phyloP scores from a whole-genome alignment of 2,797 vertebrate genomes.

The Peromyscus nudipes region DNA sequence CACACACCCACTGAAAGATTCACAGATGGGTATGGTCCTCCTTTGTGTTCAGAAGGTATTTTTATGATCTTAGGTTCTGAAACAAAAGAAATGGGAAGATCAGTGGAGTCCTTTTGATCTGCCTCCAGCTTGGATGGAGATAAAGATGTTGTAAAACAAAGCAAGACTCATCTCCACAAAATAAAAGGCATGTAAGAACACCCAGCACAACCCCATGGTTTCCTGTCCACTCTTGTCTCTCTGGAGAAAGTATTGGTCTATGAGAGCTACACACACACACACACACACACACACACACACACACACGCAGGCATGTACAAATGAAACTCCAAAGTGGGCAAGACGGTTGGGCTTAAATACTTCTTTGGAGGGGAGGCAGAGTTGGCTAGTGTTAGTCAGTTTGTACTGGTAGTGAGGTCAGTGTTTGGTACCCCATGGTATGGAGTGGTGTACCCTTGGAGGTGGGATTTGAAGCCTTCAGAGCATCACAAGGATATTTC shows the following conservation, averaged over 20 bases:
- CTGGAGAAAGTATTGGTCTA: neutral
- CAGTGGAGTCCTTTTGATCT: neutral
- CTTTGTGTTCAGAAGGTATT: neutral
- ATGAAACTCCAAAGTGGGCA: no score
- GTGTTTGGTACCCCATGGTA: neutral
- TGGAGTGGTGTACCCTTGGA: neutral
- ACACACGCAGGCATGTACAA: neutral
- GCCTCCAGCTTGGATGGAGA: slow-evolving; percentile 21
- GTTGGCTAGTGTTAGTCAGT: neutral
- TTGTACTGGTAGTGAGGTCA: neutral
- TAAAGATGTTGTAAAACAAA: neutral
- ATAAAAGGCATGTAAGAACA: neutral
- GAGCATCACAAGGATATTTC: neutral
- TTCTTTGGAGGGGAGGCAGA: neutral
- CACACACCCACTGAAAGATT: neutral
- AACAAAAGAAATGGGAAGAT: neutral
- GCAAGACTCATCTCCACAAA: neutral
- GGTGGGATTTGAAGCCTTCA: neutral
- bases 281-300: neutral
- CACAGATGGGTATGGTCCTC: slow-evolving; percentile 5
- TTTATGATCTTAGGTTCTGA: neutral
- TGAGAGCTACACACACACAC: neutral
- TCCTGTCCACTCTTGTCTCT: neutral
- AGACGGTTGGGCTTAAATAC: neutral
- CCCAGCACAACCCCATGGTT: no score